These are phyloP conservation scores for Phycodurus eques DNA, from an alignment of 2,113 vertebrate genomes.

Conservation along the genomic window DNA sequence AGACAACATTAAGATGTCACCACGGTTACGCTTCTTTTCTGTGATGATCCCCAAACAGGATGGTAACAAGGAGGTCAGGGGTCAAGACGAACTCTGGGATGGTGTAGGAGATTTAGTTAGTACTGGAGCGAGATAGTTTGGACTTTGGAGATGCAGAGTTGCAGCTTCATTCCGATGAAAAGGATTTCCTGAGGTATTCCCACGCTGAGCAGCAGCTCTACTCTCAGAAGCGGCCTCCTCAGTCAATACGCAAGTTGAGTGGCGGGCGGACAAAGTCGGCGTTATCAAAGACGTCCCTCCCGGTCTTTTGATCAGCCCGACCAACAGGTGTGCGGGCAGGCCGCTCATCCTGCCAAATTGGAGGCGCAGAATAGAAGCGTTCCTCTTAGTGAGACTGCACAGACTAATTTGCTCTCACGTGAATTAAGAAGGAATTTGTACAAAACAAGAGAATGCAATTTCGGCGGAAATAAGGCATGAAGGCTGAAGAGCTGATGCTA, in stretches of 20 bases:
- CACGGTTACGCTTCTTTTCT: slow-evolving; percentile 30
- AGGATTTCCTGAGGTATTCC: background rate
- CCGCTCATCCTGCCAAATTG: slow-evolving; percentile 47
- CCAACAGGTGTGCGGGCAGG: slow-evolving; percentile 64
- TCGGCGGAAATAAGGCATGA: no score
- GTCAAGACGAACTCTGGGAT: slow-evolving; percentile 27
- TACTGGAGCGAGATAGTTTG: background rate
- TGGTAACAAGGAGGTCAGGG: slow-evolving; percentile 22
- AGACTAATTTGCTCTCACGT: slow-evolving; percentile 39
- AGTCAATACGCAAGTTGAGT: slow-evolving; percentile 49
- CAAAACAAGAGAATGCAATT: no score
- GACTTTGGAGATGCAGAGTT: background rate
- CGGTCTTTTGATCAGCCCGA: slow-evolving; percentile 55
- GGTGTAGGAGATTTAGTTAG: background rate
- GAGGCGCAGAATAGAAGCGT: slow-evolving; percentile 51
- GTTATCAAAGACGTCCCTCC: slow-evolving; percentile 55
- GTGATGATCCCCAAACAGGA: slow-evolving; percentile 31
- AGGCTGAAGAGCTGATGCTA: no score
- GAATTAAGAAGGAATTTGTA: background rate
- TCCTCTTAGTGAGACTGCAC: slow-evolving; percentile 44
- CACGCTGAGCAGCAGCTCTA: slow-evolving; percentile 8
- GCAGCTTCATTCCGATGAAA: background rate
- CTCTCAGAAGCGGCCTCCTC: slow-evolving; percentile 28
- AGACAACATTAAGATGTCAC: slow-evolving; percentile 49
- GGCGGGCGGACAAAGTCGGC: slow-evolving; percentile 52